Conservation (phyloP, 2,888 invertebrate species). For the Leptinotarsa tumamoca region DNA sequence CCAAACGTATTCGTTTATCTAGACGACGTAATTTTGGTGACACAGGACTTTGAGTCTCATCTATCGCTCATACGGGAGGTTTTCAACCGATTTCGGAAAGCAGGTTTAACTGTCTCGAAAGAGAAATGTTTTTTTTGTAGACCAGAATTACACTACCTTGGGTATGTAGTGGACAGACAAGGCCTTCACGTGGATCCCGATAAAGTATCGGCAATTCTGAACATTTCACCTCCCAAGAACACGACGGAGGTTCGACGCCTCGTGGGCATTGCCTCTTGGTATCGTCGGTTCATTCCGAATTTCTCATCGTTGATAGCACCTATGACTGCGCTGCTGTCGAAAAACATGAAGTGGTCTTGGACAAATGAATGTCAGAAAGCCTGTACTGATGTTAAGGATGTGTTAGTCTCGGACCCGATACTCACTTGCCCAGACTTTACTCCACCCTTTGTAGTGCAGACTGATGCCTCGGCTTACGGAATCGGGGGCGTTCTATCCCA, state of each 20-base stretch:
- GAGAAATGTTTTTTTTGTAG: slow-evolving; percentile 30
- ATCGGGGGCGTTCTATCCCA: slow-evolving; percentile 28
- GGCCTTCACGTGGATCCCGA: slow-evolving; percentile 26
- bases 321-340: slow-evolving; percentile 34
- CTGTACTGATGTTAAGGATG: slow-evolving; percentile 32
- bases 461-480: slow-evolving; percentile 43
- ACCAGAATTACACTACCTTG: slow-evolving; percentile 26
- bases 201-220: slow-evolving; percentile 19
- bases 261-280: slow-evolving; percentile 45
- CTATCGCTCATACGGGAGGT: slow-evolving; percentile 42
- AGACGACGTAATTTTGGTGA: slow-evolving; percentile 49
- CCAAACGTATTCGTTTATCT: slow-evolving; percentile 50
- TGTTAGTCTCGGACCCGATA: slow-evolving; percentile 38
- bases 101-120: slow-evolving; percentile 43
- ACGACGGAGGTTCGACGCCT: slow-evolving; percentile 15
- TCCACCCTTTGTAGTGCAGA: slow-evolving; percentile 43
- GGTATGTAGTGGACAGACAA: slow-evolving; percentile 24
- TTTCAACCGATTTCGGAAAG: slow-evolving; percentile 45
- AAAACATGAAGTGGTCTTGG: slow-evolving; percentile 39
- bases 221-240: slow-evolving; percentile 14
- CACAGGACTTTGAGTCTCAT: slow-evolving; percentile 41
- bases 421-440: slow-evolving; percentile 42
- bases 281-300: slow-evolving; percentile 45
- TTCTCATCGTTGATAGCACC: slow-evolving; percentile 44
- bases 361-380: slow-evolving; percentile 32